These are phyloP conservation scores for Oncorhynchus kisutch DNA, from an alignment of 2,113 vertebrate genomes.

Conservation along the genomic window DNA sequence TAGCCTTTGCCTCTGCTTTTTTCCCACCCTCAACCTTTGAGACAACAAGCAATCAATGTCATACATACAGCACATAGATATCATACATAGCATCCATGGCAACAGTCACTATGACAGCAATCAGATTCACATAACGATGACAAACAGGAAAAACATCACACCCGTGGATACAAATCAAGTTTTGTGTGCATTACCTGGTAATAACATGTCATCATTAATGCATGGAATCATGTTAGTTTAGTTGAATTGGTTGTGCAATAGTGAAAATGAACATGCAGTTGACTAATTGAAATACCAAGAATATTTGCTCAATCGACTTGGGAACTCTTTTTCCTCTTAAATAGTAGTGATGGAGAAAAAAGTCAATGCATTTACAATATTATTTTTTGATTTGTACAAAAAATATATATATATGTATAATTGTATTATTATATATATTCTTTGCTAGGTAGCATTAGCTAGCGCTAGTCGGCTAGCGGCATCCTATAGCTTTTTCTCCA, in stretches of 20 bases:
- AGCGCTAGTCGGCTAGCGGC: too few relatives aligned
- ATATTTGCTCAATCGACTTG: not conserved
- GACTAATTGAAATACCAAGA: not conserved
- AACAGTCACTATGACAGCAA: conserved; percentile 9
- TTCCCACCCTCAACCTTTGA: conserved; percentile 79
- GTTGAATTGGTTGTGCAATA: not conserved
- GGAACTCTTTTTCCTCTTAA: not conserved
- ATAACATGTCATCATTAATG: conserved; percentile 1
- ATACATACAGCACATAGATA: conserved; percentile 32
- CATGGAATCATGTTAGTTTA: conserved; percentile 2
- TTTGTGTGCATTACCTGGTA: not conserved
- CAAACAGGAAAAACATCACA: not conserved
- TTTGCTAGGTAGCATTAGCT: too few relatives aligned
- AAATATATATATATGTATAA: too few relatives aligned
- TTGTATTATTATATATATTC: too few relatives aligned
- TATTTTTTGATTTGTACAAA: too few relatives aligned
- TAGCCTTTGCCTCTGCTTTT: conserved; percentile 91
- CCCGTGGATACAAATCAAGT: not conserved
- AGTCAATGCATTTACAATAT: not conserved
- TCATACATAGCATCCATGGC: conserved; percentile 32
- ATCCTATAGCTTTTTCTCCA: too few relatives aligned
- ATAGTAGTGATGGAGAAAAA: too few relatives aligned
- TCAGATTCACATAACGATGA: conserved; percentile 1
- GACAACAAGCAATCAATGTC: conserved; percentile 57
- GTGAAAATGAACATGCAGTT: not conserved